Evolutionary conservation across 1,140 invertebrate genomes (phyloP).

Genomic region (Chelonus insularis): DNA sequence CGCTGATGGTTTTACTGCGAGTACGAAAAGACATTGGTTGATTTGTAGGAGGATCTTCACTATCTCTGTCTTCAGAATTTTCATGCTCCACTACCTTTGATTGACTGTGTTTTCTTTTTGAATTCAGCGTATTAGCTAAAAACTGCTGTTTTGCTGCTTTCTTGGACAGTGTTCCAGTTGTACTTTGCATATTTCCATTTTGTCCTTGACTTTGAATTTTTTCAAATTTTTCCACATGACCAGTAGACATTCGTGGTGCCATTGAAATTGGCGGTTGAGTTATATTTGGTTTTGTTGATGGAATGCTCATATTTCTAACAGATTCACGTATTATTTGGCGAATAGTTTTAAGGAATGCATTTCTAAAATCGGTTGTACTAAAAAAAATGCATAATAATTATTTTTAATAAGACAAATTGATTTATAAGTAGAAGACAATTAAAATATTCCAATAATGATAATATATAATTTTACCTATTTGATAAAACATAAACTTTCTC

Average conservation of each 20-base stretch:
- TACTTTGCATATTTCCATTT: constrained; percentile 46
- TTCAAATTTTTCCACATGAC: constrained; percentile 54
- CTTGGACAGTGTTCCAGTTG: constrained; percentile 52
- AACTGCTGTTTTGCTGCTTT: constrained; percentile 57
- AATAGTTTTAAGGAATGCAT: constrained; percentile 94
- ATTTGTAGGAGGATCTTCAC: constrained; percentile 51
- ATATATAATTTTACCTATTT: constrained; percentile 71
- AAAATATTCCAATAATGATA: neutral
- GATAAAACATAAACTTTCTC: constrained; percentile 97
- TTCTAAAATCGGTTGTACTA: constrained; percentile 92
- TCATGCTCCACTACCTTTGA: constrained; percentile 89
- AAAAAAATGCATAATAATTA: too few species aligned
- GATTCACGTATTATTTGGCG: constrained; percentile 94
- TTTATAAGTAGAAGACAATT: neutral
- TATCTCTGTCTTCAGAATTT: constrained; percentile 55
- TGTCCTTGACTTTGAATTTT: constrained; percentile 43
- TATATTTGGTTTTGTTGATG: constrained; percentile 70
- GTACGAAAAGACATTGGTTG: constrained; percentile 69
- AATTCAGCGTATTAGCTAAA: constrained; percentile 72
- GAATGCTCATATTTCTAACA: constrained; percentile 92
- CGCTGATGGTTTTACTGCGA: constrained; percentile 87
- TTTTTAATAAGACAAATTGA: too few species aligned
- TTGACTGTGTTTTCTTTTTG: constrained; percentile 79
- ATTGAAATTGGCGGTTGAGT: constrained; percentile 53
- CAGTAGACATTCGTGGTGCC: constrained; percentile 49